phyloP scores from a whole-genome alignment of 2,888 invertebrate genomes.

The Nymphalis c-album region DNA sequence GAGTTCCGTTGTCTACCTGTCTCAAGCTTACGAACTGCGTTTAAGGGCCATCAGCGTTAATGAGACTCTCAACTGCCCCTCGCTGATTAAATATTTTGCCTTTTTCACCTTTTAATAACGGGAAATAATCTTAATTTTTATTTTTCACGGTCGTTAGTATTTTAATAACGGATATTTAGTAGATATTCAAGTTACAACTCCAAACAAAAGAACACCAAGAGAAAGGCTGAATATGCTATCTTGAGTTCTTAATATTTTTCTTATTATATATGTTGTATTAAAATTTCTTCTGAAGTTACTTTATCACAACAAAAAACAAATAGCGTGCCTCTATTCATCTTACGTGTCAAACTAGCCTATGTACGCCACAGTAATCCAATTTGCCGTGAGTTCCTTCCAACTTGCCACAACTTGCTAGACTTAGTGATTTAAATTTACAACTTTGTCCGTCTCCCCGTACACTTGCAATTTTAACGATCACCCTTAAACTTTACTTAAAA shows the following conservation, averaged over 20 bases:
- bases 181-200: background rate
- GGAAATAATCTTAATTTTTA: conserved; percentile 40
- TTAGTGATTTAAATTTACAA: conserved; percentile 79
- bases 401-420: conserved; percentile 58
- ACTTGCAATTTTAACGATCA: conserved; percentile 73
- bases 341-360: conserved; percentile 63
- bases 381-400: conserved; percentile 65
- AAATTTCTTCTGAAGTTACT: no score
- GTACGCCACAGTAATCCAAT: conserved; percentile 67
- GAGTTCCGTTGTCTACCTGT: conserved; percentile 44
- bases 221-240: no score
- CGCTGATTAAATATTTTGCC: conserved; percentile 63
- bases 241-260: no score
- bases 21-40: conserved; percentile 50
- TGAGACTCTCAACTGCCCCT: conserved; percentile 65
- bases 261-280: no score
- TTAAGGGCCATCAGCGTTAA: conserved; percentile 62
- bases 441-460: conserved; percentile 57
- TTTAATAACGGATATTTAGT: conserved; percentile 19
- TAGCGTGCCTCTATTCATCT: conserved; percentile 26
- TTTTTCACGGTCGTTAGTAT: conserved; percentile 25
- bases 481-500: conserved; percentile 61
- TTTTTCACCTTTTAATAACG: conserved; percentile 53
- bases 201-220: background rate
- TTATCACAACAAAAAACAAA: conserved; percentile 14